A percentile compares a stretch with the other conserved stretches of the same genome.
Conservation (phyloP, 2,888 invertebrate species). For the Thalpophila matura region DNA sequence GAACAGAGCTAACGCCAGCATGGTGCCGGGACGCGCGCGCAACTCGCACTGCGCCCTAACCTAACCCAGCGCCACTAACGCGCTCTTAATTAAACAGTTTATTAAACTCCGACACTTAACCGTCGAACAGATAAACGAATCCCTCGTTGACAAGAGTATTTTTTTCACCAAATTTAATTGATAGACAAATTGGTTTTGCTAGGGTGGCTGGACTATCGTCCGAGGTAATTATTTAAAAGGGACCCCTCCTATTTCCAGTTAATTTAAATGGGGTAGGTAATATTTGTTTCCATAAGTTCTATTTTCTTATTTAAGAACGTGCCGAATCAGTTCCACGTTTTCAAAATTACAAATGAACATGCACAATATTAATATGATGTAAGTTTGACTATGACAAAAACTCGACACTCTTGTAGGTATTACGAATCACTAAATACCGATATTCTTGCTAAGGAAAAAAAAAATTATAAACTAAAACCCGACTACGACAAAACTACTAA, state of each 20-base stretch:
- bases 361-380: neutral
- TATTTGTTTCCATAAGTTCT: neutral
- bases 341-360: neutral
- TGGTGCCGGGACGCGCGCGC: slow-evolving; percentile 81
- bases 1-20: slow-evolving; percentile 72
- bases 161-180: slow-evolving; percentile 78
- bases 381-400: neutral
- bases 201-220: slow-evolving; percentile 75
- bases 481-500: no score
- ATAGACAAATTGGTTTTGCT: slow-evolving; percentile 83
- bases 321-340: neutral
- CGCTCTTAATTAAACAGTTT: slow-evolving; percentile 89
- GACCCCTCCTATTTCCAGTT: slow-evolving; percentile 47
- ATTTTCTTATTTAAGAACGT: neutral
- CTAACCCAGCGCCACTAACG: slow-evolving; percentile 75
- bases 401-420: neutral
- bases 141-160: slow-evolving; percentile 72
- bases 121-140: slow-evolving; percentile 76
- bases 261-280: slow-evolving; percentile 33
- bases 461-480: no score
- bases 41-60: slow-evolving; percentile 78
- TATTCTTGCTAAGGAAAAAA: no score
- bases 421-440: no score
- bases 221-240: slow-evolving; percentile 57
- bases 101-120: slow-evolving; percentile 89